Conservation (phyloP, 2,888 invertebrate genomes). For the Orthonevra nobilis region DNA sequence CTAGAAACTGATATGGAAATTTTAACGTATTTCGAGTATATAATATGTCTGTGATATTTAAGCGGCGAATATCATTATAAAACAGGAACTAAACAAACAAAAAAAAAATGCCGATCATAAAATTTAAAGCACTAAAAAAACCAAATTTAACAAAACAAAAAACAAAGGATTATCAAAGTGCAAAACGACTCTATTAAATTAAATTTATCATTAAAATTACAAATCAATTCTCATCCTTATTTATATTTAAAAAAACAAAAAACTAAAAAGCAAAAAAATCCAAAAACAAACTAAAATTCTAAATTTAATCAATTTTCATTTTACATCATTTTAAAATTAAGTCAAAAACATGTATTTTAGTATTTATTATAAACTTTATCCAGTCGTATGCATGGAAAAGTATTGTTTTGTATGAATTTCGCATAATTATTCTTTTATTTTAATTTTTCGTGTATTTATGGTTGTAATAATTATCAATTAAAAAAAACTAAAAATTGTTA, state of each 20-base stretch:
- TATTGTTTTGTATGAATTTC: slow-evolving; percentile 34
- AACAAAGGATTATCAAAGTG: not conserved
- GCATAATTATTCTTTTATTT: slow-evolving; percentile 1
- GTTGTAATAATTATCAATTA: no score
- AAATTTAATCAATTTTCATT: slow-evolving; percentile 39
- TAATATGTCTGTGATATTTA: slow-evolving; percentile 63
- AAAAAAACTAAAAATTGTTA: slow-evolving; percentile 2
- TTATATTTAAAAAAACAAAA: slow-evolving; percentile 35
- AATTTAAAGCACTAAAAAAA: not conserved
- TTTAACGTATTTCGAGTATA: slow-evolving; percentile 38
- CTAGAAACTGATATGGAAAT: slow-evolving; percentile 4
- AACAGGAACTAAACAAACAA: slow-evolving; percentile 22
- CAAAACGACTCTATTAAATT: slow-evolving; percentile 23
- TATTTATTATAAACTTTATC: slow-evolving; percentile 61
- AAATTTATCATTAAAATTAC: not conserved
- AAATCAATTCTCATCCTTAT: slow-evolving; percentile 57
- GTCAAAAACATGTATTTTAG: slow-evolving; percentile 25
- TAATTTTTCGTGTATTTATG: slow-evolving; percentile 22
- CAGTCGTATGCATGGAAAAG: slow-evolving; percentile 31
- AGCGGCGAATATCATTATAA: slow-evolving; percentile 49
- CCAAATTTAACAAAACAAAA: slow-evolving; percentile 3
- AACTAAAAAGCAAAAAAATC: slow-evolving; percentile 17
- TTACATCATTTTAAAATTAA: slow-evolving; percentile 15
- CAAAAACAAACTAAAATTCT: slow-evolving; percentile 37
- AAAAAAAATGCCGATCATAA: slow-evolving; percentile 13